Conservation (phyloP, 2,888 invertebrate genomes). For the Vesta saturnalis region DNA sequence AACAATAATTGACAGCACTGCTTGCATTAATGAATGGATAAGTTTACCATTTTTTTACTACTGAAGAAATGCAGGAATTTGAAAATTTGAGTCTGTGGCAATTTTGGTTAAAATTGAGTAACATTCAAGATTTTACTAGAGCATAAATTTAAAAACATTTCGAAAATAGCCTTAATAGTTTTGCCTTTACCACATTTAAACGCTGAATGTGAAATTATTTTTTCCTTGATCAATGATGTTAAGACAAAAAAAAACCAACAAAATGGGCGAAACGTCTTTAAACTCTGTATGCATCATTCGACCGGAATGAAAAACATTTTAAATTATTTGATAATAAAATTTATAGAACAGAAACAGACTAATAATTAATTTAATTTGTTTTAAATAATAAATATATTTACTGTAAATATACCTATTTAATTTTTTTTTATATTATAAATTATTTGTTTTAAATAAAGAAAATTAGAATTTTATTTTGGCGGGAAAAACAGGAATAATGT, state of each 20-base stretch:
- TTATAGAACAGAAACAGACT: no score
- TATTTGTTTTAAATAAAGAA: no score
- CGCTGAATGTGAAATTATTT: not conserved
- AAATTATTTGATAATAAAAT: no score
- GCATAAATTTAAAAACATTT: not conserved
- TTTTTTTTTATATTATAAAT: no score
- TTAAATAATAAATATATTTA: no score
- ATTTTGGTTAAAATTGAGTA: no score
- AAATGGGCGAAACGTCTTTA: no score
- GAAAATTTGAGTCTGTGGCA: no score
- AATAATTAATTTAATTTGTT: not conserved
- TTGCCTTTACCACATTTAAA: not conserved
- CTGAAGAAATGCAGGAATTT: no score
- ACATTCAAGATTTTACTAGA: not conserved
- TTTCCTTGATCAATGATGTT: not conserved
- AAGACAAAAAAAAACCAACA: not conserved
- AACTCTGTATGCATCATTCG: not conserved
- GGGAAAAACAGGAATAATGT: no score
- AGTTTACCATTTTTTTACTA: not conserved
- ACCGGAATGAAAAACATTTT: not conserved
- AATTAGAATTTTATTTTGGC: no score
- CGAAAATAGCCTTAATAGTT: not conserved
- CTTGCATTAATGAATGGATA: not conserved
- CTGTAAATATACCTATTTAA: no score
- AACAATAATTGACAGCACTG: not conserved